Evolutionary conservation across 2,888 invertebrate species (phyloP), one percentile per base, ranked within the genome.

Genomic region (Dasysyrphus albostriatus): DNA sequence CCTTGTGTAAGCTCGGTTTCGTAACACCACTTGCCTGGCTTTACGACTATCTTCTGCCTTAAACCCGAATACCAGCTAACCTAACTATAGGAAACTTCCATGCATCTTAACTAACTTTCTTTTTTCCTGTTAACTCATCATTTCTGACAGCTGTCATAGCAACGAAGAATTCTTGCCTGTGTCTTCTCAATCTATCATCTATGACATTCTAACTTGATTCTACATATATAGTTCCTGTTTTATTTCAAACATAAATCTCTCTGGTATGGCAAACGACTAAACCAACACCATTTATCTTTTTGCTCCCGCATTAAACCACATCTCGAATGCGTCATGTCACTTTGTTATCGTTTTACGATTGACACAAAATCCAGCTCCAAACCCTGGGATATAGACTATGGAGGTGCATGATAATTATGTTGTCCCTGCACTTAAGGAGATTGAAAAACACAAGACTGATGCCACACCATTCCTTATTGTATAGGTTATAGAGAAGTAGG

Each of bases 371-470:
- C 63, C 85, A 82, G 63, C 69, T 69, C 10, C 61, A 44, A 65
- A 7, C 24, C 6, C 29, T 4, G 12, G 37, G 24, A 63, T 12
- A 44, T 14, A 14, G 14, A 14, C 51, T 54, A 42, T 39, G 39
- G 39, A 58, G 74, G 65, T 79, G 70, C 70, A 74, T 58, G 78
- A 79, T 87, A 83, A 87, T 83, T 83, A 87, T 87, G 87, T 87
- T 87, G 87, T 87, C 72, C 83, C 74, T 75, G 87, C 83, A 87
- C 87, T 87, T 87, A 87, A 83, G 87, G 61, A 75, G 83, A 87
- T 87, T 75, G 83, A 75, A 79, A n/a, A 70, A 78, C 70, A 69
- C 56, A 51, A 70, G 82, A 56, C 69, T 39, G 79, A 79, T 78
- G 65, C 58, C 47, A 63, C 70, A 16, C 65, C 49, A 67, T 56